Conservation (phyloP, 2,797 vertebrate species). For the Vultur gryphus region DNA sequence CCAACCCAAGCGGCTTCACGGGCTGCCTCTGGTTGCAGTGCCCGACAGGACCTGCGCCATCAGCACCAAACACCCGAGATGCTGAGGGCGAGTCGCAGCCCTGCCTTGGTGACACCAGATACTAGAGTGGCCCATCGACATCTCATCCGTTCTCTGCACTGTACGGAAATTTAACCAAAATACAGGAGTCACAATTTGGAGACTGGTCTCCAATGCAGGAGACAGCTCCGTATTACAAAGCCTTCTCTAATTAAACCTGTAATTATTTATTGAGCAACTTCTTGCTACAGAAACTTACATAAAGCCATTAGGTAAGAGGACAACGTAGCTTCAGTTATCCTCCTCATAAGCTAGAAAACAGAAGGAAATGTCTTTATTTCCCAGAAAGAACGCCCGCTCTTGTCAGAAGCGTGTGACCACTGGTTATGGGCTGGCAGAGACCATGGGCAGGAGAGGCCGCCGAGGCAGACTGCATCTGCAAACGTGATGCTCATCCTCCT, state of each 20-base stretch:
- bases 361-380: not conserved
- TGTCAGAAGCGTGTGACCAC: not conserved
- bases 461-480: not conserved
- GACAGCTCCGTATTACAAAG: not conserved
- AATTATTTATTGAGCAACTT: constrained; percentile 51
- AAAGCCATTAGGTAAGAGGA: not conserved
- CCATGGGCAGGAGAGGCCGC: accelerated
- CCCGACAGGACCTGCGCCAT: not conserved
- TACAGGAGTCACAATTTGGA: not conserved
- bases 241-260: not conserved
- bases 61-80: accelerated
- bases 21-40: not conserved
- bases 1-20: not conserved
- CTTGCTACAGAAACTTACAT: constrained; percentile 31
- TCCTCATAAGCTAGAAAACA: not conserved
- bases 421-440: accelerated
- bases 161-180: not conserved
- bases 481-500: accelerated
- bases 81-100: not conserved
- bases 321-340: not conserved
- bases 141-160: accelerated
- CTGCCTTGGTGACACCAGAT: not conserved
- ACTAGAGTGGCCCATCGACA: not conserved
- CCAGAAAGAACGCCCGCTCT: not conserved
- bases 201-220: not conserved